Evolutionary conservation across 2,113 vertebrate genomes (phyloP).

Genomic region (Donacobius atricapilla): DNA sequence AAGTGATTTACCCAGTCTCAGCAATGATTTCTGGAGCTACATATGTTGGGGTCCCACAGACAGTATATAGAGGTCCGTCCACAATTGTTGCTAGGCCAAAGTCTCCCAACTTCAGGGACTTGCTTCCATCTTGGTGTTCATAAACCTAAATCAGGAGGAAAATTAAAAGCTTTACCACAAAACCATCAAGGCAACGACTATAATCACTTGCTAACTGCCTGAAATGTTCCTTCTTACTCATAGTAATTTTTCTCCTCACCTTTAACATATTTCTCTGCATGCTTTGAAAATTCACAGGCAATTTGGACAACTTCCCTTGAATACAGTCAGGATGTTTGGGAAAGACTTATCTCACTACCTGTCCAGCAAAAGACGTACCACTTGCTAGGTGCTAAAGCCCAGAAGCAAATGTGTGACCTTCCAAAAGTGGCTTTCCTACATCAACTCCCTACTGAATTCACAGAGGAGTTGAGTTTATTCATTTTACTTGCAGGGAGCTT

Average conservation of each 20-base stretch:
- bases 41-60: slow-evolving; percentile 97
- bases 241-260: background rate
- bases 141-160: slow-evolving; percentile 81
- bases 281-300: background rate
- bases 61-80: slow-evolving; percentile 89
- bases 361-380: background rate
- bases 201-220: background rate
- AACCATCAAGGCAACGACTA: background rate
- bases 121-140: slow-evolving; percentile 93
- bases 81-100: slow-evolving; percentile 95
- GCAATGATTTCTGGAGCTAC: slow-evolving; percentile 97
- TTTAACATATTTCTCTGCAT: background rate
- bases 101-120: slow-evolving; percentile 93
- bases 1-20: slow-evolving; percentile 86
- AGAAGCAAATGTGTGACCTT: background rate
- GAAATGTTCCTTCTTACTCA: background rate
- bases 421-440: background rate
- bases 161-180: background rate
- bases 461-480: background rate
- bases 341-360: background rate
- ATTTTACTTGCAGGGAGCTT: background rate
- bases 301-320: background rate
- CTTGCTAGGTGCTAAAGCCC: background rate
- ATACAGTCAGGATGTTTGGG: background rate
- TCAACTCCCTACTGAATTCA: background rate